These are phyloP conservation scores for Hydropotes inermis DNA, from an alignment of 2,113 vertebrate species.

Conservation along the genomic window DNA sequence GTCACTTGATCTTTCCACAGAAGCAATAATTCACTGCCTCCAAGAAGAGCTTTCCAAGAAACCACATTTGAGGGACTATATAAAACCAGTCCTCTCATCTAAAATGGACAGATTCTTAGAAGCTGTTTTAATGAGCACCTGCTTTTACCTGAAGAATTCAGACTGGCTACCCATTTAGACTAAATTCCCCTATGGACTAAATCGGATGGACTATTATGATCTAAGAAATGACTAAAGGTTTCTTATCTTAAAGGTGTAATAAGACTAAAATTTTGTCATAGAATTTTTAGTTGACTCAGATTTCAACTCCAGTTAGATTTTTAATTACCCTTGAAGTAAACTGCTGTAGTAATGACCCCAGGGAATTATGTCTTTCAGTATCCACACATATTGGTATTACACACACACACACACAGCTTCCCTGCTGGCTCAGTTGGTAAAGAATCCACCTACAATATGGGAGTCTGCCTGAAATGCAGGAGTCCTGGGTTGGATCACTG, in stretches of 20 bases:
- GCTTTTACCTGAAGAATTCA: slow-evolving; percentile 2
- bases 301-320: not conserved
- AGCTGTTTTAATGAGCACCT: not conserved
- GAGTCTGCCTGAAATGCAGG: not conserved
- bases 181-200: not conserved
- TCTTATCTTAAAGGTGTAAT: not conserved
- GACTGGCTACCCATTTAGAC: not conserved
- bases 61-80: not conserved
- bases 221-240: not conserved
- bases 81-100: not conserved
- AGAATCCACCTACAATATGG: not conserved
- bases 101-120: not conserved
- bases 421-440: not conserved
- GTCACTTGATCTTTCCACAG: not conserved
- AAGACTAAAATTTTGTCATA: not conserved
- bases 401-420: not conserved
- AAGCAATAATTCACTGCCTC: slow-evolving; percentile 31
- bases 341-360: not conserved
- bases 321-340: not conserved
- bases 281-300: not conserved
- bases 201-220: not conserved
- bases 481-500: not conserved
- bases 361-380: not conserved
- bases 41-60: not conserved
- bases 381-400: not conserved